Conservation (phyloP, 2,113 vertebrate species). For the Serinus canaria region DNA sequence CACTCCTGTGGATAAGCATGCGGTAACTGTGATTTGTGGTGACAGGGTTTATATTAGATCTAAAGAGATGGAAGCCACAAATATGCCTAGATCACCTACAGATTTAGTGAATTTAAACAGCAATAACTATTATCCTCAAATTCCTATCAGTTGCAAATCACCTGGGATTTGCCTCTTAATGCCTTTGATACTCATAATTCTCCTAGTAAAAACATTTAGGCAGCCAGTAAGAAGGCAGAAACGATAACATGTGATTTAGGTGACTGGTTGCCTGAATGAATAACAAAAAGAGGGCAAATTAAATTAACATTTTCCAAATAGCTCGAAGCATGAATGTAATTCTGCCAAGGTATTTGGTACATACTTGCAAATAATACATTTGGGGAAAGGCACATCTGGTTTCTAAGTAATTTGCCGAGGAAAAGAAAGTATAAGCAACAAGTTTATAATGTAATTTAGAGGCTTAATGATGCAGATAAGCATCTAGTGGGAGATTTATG, state of each 20-base stretch:
- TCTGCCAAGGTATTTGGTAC: not conserved
- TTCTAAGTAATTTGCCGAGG: conserved; percentile 5
- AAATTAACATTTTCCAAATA: conserved; percentile 47
- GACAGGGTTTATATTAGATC: not conserved
- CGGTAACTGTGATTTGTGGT: not conserved
- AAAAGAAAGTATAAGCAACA: not conserved
- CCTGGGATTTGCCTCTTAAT: not conserved
- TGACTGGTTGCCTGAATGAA: not conserved
- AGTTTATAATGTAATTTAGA: conserved; percentile 3
- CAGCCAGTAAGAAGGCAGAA: not conserved
- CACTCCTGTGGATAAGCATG: not conserved
- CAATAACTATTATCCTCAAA: not conserved
- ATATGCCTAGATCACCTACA: not conserved
- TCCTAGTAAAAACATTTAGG: not conserved
- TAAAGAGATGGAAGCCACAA: not conserved
- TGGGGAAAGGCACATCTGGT: not conserved
- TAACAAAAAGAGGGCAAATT: not conserved
- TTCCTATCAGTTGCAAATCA: not conserved
- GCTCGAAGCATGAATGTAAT: conserved; percentile 19
- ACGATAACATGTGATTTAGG: not conserved
- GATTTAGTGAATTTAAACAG: not conserved
- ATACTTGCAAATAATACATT: not conserved
- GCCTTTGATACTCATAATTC: not conserved
- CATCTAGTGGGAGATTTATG: conserved; percentile 23
- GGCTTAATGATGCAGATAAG: conserved; percentile 26